Conservation (phyloP, 30 jellyfish, hydroid and myxozoan species). For the Morbakka virulenta region DNA sequence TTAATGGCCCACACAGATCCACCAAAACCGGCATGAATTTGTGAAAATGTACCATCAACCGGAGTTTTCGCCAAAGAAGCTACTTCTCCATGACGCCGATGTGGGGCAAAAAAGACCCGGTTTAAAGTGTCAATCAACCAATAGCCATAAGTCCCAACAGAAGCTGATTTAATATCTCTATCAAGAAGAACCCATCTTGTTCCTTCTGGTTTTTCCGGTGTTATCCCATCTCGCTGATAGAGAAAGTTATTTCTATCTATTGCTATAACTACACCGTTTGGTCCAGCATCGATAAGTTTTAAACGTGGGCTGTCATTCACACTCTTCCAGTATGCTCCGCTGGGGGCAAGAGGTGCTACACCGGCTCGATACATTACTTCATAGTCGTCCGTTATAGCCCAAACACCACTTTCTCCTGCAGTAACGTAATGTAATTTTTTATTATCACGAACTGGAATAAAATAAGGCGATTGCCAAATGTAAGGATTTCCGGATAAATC, state of each 20-base stretch:
- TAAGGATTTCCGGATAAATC: slow-evolving; percentile 36
- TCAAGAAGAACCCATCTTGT: slow-evolving; percentile 64
- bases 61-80: slow-evolving; percentile 37
- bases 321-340: slow-evolving; percentile 53
- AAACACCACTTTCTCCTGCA: slow-evolving; percentile 91
- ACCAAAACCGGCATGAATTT: slow-evolving; percentile 83
- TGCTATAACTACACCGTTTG: slow-evolving; percentile 60
- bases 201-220: slow-evolving; percentile 57
- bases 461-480: slow-evolving; percentile 30
- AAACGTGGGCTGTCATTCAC: slow-evolving; percentile 24
- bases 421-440: slow-evolving; percentile 51
- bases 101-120: slow-evolving; percentile 60
- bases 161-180: slow-evolving; percentile 40
- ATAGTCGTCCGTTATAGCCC: slow-evolving; percentile 68
- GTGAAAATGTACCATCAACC: slow-evolving; percentile 47
- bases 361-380: slow-evolving; percentile 31
- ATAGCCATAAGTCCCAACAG: slow-evolving; percentile 80
- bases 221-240: slow-evolving; percentile 66
- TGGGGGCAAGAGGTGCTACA: slow-evolving; percentile 57
- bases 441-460: slow-evolving; percentile 28
- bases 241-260: slow-evolving; percentile 50
- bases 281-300: slow-evolving; percentile 76
- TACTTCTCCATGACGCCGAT: slow-evolving; percentile 19
- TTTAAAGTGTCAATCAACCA: slow-evolving; percentile 58
- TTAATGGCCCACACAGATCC: slow-evolving; percentile 87